Conservation (phyloP, 2,113 vertebrate genomes). For the Myrmecobius fasciatus region DNA sequence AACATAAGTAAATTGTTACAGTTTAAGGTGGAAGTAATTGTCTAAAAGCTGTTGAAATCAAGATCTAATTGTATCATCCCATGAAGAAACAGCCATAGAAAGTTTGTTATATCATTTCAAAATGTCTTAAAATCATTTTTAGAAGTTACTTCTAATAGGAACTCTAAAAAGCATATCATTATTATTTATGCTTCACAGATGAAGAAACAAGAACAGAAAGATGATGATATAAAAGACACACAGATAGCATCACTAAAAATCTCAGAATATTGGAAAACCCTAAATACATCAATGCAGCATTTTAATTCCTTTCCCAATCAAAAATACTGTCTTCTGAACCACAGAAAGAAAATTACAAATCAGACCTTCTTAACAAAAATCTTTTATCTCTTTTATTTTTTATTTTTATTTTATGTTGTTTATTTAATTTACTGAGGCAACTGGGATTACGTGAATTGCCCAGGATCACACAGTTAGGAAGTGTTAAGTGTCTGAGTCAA, state of each 20-base stretch:
- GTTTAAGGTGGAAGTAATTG: neutral
- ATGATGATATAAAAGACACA: neutral
- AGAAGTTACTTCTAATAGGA: neutral
- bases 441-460: too few species aligned
- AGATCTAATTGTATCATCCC: neutral
- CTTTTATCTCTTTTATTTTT: neutral
- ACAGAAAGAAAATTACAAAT: neutral
- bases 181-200: neutral
- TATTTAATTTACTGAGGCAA: too few species aligned
- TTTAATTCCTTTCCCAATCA: slow-evolving; percentile 5
- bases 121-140: neutral
- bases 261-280: neutral
- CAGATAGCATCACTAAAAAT: neutral
- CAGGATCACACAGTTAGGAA: too few species aligned
- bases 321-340: neutral
- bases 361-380: neutral
- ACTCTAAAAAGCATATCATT: neutral
- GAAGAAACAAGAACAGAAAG: neutral
- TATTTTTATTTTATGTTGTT: too few species aligned
- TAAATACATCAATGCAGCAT: neutral
- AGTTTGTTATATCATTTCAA: neutral
- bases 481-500: too few species aligned
- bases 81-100: neutral
- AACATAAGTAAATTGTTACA: neutral
- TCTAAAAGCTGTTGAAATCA: neutral